A percentile compares a stretch with the other conserved stretches of the same genome.
These are phyloP conservation scores for Oncorhynchus keta DNA, from an alignment of 2,113 vertebrate genomes.

Conservation along the genomic window DNA sequence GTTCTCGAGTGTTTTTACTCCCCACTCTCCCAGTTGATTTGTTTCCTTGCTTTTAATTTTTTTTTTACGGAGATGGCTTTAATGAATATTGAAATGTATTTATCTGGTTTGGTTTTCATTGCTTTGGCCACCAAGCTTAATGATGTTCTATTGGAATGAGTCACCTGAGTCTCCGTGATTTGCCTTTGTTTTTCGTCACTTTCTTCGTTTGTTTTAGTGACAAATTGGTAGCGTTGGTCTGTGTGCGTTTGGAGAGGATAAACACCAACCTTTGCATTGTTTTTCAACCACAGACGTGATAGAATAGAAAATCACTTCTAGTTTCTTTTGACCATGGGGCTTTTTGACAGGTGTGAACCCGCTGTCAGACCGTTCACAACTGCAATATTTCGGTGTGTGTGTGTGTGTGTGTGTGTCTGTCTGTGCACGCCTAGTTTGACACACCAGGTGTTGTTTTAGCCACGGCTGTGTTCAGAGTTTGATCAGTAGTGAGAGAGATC, in stretches of 20 bases:
- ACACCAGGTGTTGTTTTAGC: neutral
- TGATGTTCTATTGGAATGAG: constrained; percentile 30
- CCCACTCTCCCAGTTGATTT: constrained; percentile 17
- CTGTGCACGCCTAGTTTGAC: neutral
- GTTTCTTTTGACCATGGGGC: too few relatives aligned
- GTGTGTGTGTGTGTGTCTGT: neutral
- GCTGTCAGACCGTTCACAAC: constrained; percentile 16
- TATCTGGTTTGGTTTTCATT: constrained; percentile 19
- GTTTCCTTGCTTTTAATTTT: constrained; percentile 23
- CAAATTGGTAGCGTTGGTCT: neutral
- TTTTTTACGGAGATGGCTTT: constrained; percentile 5
- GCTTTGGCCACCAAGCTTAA: constrained; percentile 14
- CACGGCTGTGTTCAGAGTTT: neutral
- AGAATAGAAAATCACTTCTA: too few relatives aligned
- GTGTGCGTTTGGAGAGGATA: too few relatives aligned
- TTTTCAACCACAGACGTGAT: too few relatives aligned
- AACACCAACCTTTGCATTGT: too few relatives aligned
- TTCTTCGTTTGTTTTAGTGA: constrained; percentile 37
- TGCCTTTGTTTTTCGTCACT: neutral
- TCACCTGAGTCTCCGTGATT: neutral
- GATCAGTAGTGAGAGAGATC: neutral
- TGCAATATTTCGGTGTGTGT: neutral
- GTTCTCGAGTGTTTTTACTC: neutral
- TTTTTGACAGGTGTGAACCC: too few relatives aligned
- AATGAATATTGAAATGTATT: constrained; percentile 46